A percentile compares a stretch with the other conserved stretches of the same genome.
Conservation (phyloP, 2,113 vertebrate species). For the Strigops habroptila region DNA sequence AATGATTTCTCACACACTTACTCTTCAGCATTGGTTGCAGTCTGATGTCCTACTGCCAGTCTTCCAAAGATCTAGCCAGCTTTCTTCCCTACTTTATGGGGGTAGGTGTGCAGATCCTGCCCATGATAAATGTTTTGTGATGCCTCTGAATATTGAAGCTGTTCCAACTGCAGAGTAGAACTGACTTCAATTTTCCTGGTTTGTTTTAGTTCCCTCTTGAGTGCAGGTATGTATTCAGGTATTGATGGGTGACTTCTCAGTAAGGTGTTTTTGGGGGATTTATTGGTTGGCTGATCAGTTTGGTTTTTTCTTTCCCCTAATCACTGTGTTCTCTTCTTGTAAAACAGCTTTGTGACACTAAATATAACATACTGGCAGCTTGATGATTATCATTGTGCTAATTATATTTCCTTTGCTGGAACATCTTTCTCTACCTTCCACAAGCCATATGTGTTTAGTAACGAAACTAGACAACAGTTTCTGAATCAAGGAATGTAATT, state of each 20-base stretch:
- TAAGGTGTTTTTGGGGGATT: not conserved
- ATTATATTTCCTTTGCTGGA: not conserved
- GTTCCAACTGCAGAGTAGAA: no score
- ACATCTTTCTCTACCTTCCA: not conserved
- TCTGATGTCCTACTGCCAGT: accelerated
- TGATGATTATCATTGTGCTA: not conserved
- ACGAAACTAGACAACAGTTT: not conserved
- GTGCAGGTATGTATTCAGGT: accelerated
- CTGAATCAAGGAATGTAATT: not conserved
- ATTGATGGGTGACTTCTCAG: not conserved
- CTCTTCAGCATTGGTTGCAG: accelerated
- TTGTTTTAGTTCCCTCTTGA: not conserved
- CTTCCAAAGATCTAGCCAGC: accelerated
- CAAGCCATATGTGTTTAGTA: not conserved
- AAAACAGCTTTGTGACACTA: not conserved
- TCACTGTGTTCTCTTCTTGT: not conserved
- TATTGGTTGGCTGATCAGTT: not conserved
- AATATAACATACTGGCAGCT: not conserved
- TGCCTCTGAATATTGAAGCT: not conserved
- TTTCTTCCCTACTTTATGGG: not conserved
- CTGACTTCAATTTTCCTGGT: not conserved
- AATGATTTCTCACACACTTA: accelerated
- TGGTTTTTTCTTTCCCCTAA: not conserved
- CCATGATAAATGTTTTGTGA: accelerated
- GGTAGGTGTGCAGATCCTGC: not conserved